Conservation (phyloP, 2,888 invertebrate genomes). For the Venusia cambrica region DNA sequence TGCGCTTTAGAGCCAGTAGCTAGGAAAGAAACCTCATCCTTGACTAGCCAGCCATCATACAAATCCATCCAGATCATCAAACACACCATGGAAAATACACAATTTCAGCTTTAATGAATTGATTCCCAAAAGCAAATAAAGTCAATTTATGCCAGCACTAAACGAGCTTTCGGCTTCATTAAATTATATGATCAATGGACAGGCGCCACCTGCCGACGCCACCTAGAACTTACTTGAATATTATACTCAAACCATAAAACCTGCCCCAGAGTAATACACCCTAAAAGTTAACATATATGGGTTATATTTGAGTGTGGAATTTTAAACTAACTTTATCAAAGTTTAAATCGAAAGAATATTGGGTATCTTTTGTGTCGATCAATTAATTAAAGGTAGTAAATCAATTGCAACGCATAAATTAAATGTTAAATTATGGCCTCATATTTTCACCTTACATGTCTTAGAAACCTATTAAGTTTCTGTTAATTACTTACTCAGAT, state of each 20-base stretch:
- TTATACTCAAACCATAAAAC: constrained; percentile 15
- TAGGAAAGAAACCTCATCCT: too few species aligned
- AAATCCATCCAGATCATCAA: too few species aligned
- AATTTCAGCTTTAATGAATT: constrained; percentile 14
- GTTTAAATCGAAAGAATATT: constrained; percentile 23
- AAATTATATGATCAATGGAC: constrained; percentile 60
- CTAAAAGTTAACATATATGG: neutral
- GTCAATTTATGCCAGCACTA: constrained; percentile 49
- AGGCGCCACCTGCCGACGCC: constrained; percentile 54
- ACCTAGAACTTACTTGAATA: constrained; percentile 24
- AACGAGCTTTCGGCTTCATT: constrained; percentile 48
- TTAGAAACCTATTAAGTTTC: too few species aligned
- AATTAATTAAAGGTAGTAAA: constrained; percentile 34
- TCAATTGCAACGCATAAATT: constrained; percentile 26
- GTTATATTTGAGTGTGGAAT: neutral
- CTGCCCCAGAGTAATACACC: constrained; percentile 2
- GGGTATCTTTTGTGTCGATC: constrained; percentile 30
- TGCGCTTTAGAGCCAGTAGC: too few species aligned
- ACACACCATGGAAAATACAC: too few species aligned
- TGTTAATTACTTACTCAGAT: too few species aligned
- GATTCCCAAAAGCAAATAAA: constrained; percentile 37
- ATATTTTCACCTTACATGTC: constrained; percentile 2
- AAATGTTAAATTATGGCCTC: constrained; percentile 11
- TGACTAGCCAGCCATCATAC: too few species aligned
- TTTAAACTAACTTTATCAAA: constrained; percentile 26